Base-by-base conservation (phyloP, 2,797 vertebrate species). In the Ispidina lecontei region DNA sequence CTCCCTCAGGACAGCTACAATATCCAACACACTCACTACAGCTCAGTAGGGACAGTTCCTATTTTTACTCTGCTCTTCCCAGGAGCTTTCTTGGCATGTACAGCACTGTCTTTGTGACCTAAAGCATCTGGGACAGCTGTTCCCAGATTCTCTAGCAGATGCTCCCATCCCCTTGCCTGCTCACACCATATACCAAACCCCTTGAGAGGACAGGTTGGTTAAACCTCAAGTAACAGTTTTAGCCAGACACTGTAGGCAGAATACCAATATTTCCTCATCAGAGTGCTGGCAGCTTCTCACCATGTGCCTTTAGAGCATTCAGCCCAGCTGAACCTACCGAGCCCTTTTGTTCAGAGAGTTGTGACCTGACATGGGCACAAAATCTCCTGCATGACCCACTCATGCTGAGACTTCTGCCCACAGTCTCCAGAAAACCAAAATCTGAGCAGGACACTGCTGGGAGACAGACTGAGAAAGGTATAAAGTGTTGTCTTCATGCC, bases 151-250 rank as follows among this genome's bases (percentile, higher is more conserved):
- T 3, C 63, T 47, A 68, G 39, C 49, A 39, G 37, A 29, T 68
- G 29, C 8, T 89, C 23, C 55, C 23, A 35, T 79, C 26, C 6
- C 22, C 8, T 9, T 9, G 25, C 10, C 25, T 74, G 37, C 33
- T n/a, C 12, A 26, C 12, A 35, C 20, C 2, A 0, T 35, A 39
- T 20, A 28, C 19, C 5, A 1, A 65, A 29, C 10, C 14, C 6
- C 35, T 74, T 84, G 35, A 60, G 31, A 83, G 14, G 26, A 74
- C 29, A 9, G 25, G 26, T 44, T 11, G 56, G 9, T 70, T 70
- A 65, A 41, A 21, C n/a, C 6, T 19, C 25, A 46, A 10, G 55
- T 83, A 71, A 71, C 37, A 6, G 9, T 62, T 60, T 31, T 16
- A 73, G 19, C 44, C 84, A 54, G 31, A 76, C 35, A 18, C 39